phyloP scores from a whole-genome alignment of 2,797 vertebrate species.

The Octomys mimax region DNA sequence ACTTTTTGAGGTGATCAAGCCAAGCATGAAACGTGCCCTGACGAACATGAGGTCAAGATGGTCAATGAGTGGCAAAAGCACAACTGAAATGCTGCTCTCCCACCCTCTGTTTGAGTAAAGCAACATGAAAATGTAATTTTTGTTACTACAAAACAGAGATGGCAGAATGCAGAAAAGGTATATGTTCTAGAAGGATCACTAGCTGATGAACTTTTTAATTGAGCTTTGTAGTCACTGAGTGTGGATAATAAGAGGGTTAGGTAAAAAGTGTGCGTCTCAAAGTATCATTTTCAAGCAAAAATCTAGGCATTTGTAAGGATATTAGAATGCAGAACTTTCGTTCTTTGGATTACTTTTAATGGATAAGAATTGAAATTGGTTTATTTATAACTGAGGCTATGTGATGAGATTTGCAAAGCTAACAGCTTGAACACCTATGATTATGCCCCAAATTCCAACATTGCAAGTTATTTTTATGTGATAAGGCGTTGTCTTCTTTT shows the following conservation, averaged over 20 bases:
- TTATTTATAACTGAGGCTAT: not conserved
- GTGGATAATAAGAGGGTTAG: not conserved
- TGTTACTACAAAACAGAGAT: not conserved
- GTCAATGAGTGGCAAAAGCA: not conserved
- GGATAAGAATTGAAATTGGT: conserved; percentile 18
- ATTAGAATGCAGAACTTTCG: not conserved
- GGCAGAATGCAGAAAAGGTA: not conserved
- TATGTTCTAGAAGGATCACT: not conserved
- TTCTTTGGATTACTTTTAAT: conserved; percentile 47
- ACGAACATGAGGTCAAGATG: not conserved
- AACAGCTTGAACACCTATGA: not conserved
- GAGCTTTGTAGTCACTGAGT: conserved; percentile 18
- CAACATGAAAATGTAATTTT: not conserved
- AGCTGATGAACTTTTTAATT: not conserved
- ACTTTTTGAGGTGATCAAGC: conserved; percentile 44
- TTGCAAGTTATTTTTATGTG: not conserved
- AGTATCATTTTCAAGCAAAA: not conserved
- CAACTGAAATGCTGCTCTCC: not conserved
- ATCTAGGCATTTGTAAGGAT: not conserved
- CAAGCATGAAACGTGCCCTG: not conserved
- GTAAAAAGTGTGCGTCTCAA: not conserved
- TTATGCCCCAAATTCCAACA: not conserved
- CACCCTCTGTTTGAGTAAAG: conserved; percentile 6
- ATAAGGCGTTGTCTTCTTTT: not conserved
- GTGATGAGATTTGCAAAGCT: not conserved